Evolutionary conservation across 2,113 vertebrate species (phyloP).

Genomic region (Xiphorhynchus elegans): DNA sequence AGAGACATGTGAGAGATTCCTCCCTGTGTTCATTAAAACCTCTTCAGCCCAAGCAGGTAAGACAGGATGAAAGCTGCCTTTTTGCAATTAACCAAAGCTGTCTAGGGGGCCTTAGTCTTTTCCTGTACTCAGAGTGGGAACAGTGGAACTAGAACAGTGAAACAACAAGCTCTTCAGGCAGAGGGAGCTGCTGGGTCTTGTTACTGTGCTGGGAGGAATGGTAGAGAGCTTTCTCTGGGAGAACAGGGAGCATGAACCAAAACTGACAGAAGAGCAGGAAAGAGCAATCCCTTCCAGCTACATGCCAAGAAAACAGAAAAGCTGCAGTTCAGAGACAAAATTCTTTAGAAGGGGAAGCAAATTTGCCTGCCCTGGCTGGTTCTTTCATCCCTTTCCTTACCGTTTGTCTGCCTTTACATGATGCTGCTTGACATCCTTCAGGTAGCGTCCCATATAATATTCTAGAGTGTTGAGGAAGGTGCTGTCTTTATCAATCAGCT

Average conservation of each 20-base stretch:
- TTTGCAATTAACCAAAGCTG: neutral
- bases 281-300: neutral
- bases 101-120: neutral
- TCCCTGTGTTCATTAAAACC: neutral
- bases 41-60: neutral
- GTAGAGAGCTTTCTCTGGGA: neutral
- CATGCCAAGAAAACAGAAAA: neutral
- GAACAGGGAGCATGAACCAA: neutral
- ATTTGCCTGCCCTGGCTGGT: neutral
- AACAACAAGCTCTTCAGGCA: neutral
- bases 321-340: neutral
- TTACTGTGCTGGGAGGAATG: neutral
- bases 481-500: constrained; percentile 95
- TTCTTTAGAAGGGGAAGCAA: neutral
- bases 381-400: constrained; percentile 63
- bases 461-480: constrained; percentile 91
- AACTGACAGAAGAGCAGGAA: neutral
- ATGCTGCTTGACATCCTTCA: constrained; percentile 95
- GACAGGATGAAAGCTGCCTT: neutral
- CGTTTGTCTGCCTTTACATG: constrained; percentile 94
- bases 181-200: neutral
- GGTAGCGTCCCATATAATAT: constrained; percentile 89
- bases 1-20: neutral
- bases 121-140: neutral
- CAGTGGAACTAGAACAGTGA: neutral